Evolutionary conservation across 2,113 vertebrate species (phyloP).

Genomic region (Benitochromis conjunctus): DNA sequence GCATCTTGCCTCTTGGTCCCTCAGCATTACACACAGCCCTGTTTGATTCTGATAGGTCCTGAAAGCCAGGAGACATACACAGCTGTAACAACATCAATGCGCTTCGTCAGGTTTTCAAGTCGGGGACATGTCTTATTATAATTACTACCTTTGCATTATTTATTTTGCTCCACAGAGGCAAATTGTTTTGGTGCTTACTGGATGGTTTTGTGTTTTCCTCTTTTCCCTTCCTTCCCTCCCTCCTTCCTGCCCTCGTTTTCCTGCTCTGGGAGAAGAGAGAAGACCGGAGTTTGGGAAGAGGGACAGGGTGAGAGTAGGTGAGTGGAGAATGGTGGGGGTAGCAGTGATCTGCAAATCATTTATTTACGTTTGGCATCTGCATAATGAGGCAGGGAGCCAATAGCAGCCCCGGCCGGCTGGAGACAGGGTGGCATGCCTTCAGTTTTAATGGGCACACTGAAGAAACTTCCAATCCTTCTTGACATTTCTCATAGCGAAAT

Average conservation of each 20-base stretch:
- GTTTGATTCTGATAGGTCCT: slow-evolving; percentile 73
- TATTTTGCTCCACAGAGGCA: slow-evolving; percentile 47
- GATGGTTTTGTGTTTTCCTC: slow-evolving; percentile 10
- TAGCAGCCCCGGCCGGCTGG: slow-evolving; percentile 78
- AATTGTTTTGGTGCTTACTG: slow-evolving; percentile 28
- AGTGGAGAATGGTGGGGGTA: slow-evolving; percentile 33
- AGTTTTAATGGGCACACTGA: slow-evolving; percentile 91
- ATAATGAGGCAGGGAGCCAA: slow-evolving; percentile 88
- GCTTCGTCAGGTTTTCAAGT: slow-evolving; percentile 73
- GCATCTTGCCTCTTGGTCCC: slow-evolving; percentile 47
- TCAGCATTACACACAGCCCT: slow-evolving; percentile 26
- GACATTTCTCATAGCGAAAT: slow-evolving; percentile 98
- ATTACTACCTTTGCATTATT: slow-evolving; percentile 64
- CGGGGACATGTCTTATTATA: slow-evolving; percentile 62
- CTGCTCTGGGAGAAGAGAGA: slow-evolving; percentile 5
- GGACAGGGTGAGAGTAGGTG: slow-evolving; percentile 1
- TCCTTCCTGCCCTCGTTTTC: slow-evolving; percentile 43
- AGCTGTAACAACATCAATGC: slow-evolving; percentile 72
- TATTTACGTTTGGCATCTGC: slow-evolving; percentile 90
- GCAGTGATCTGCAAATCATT: slow-evolving; percentile 73
- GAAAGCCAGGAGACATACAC: slow-evolving; percentile 70
- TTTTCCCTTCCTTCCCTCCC: slow-evolving; percentile 11
- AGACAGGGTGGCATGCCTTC: slow-evolving; percentile 96
- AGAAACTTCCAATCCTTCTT: slow-evolving; percentile 96
- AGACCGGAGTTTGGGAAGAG: slow-evolving; percentile 35